Conservation (phyloP, 2,797 vertebrate species). For the Paramormyrops hopkinsi region DNA sequence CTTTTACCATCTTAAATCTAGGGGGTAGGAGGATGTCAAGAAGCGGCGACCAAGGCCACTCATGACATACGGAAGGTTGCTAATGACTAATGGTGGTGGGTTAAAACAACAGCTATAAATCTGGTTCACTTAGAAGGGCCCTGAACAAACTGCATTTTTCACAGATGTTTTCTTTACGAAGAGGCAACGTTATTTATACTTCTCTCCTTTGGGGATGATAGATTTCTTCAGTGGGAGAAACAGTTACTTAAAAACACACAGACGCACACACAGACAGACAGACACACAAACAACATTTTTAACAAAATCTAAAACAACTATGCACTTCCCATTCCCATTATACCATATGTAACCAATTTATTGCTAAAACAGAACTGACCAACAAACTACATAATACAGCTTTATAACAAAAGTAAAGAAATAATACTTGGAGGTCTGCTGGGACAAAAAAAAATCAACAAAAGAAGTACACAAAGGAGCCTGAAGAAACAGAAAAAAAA, state of each 20-base stretch:
- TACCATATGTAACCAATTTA: not conserved
- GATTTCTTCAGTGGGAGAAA: not conserved
- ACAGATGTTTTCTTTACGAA: not conserved
- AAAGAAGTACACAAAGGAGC: not conserved
- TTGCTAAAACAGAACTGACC: not conserved
- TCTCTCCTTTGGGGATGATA: not conserved
- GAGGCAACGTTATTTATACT: not conserved
- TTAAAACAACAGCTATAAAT: slow-evolving; percentile 50
- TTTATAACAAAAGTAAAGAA: not conserved
- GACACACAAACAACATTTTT: not conserved
- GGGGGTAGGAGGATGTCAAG: not conserved
- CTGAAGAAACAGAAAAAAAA: not conserved
- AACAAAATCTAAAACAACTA: not conserved
- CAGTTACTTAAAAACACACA: not conserved
- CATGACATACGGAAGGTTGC: slow-evolving; percentile 14
- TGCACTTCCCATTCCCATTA: not conserved
- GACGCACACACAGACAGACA: not conserved
- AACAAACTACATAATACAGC: not conserved
- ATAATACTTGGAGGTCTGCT: not conserved
- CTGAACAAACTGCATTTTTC: slow-evolving; percentile 8
- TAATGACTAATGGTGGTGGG: slow-evolving; percentile 48
- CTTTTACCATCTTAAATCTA: not conserved
- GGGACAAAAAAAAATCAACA: not conserved
- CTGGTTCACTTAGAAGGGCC: slow-evolving; percentile 22
- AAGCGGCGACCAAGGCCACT: not conserved